Percentiles rank a stretch among this genome's conserved stretches.
Evolutionary conservation across 2,888 invertebrate species (phyloP).

Genomic region (Lasioglossum morio): DNA sequence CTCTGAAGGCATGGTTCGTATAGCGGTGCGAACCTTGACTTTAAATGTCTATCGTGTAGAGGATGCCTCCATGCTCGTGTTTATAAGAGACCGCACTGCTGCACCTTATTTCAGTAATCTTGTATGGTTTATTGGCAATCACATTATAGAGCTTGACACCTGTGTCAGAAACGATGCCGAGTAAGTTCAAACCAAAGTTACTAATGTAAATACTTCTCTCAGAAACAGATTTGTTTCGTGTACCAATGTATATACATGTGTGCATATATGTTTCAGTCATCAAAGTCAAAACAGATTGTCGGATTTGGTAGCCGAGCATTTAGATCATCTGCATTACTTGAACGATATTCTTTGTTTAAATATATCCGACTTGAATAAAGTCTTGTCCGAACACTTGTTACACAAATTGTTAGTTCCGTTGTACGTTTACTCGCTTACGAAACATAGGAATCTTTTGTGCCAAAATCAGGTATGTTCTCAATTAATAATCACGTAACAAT

Average conservation of each 20-base stretch:
- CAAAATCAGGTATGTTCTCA: constrained; percentile 82
- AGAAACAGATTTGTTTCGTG: background rate
- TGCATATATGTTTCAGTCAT: constrained; percentile 87
- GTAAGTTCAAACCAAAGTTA: constrained; percentile 87
- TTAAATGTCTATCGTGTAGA: constrained; percentile 98
- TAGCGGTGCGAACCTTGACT: constrained; percentile 98
- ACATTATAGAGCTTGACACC: constrained; percentile 96
- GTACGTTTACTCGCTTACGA: constrained; percentile 95
- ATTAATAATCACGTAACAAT: constrained; percentile 7
- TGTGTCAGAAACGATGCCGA: constrained; percentile 98
- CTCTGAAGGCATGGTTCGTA: constrained; percentile 99
- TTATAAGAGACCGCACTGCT: constrained; percentile 98
- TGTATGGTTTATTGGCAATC: constrained; percentile 99
- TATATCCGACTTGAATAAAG: constrained; percentile 96
- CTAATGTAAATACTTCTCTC: constrained; percentile 23
- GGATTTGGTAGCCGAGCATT: constrained; percentile 97
- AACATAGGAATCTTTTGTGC: constrained; percentile 75
- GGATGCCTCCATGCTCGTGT: constrained; percentile 97
- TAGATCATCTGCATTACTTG: constrained; percentile 98
- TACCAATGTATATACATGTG: background rate
- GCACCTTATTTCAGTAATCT: constrained; percentile 99
- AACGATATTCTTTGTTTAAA: constrained; percentile 97
- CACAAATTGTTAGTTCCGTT: constrained; percentile 96
- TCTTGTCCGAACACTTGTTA: constrained; percentile 96
- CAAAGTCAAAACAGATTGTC: constrained; percentile 95